Evolutionary conservation across 2,113 vertebrate genomes (phyloP).

Genomic region (Ptilonorhynchus violaceus): DNA sequence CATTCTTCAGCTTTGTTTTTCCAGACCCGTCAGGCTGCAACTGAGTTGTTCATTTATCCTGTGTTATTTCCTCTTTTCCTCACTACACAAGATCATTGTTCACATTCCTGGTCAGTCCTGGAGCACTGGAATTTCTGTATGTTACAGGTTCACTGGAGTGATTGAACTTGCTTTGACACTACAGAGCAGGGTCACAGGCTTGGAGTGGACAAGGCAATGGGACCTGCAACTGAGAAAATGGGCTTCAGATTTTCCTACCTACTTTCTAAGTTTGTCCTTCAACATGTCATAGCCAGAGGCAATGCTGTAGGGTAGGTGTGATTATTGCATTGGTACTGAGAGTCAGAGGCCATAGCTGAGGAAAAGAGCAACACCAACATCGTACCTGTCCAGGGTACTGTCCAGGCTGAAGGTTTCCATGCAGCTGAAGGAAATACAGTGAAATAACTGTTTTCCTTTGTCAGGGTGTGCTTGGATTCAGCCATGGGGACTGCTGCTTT

Average conservation of each 20-base stretch:
- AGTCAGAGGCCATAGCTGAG: background rate
- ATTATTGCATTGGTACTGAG: fast-evolving
- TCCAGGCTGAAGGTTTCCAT: background rate
- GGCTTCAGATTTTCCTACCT: background rate
- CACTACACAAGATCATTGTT: fast-evolving
- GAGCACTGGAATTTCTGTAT: background rate
- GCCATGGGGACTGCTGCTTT: background rate
- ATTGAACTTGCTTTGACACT: background rate
- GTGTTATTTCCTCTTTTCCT: background rate
- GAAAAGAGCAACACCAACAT: background rate
- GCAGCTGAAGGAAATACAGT: background rate
- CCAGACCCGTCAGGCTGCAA: background rate
- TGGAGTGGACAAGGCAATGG: background rate
- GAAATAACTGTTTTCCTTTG: background rate
- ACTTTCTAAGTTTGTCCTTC: background rate
- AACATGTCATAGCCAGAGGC: fast-evolving
- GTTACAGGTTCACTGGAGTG: fast-evolving
- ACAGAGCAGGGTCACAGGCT: background rate
- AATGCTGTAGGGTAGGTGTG: background rate
- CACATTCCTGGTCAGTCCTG: background rate
- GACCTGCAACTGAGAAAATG: background rate
- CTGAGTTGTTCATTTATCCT: background rate
- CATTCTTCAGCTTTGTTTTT: background rate
- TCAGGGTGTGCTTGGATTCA: background rate
- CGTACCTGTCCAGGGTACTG: background rate